Conservation (phyloP, 2,113 vertebrate species). For the Archocentrus centrarchus region DNA sequence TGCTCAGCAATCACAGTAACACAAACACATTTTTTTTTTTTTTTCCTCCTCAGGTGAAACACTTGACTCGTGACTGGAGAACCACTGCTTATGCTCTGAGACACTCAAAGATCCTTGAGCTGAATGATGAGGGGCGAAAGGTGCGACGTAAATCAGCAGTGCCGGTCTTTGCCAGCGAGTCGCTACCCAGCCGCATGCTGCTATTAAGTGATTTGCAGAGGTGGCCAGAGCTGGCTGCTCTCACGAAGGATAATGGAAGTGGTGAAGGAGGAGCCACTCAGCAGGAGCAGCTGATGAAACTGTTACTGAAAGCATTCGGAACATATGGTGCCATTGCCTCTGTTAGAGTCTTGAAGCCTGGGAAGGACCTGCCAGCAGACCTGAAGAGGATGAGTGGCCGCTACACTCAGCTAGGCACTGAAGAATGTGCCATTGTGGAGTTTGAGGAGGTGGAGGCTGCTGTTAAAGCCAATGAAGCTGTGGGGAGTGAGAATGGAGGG, state of each 20-base stretch:
- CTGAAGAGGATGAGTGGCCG: constrained; percentile 90
- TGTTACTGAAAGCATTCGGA: constrained; percentile 93
- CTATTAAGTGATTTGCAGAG: constrained; percentile 89
- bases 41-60: constrained; percentile 87
- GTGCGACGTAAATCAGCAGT: constrained; percentile 89
- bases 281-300: constrained; percentile 93
- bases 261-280: constrained; percentile 71
- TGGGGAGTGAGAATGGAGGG: constrained; percentile 76
- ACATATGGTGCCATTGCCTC: constrained; percentile 90
- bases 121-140: constrained; percentile 92
- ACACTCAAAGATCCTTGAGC: constrained; percentile 87
- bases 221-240: constrained; percentile 82
- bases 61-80: constrained; percentile 96
- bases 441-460: constrained; percentile 97
- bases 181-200: constrained; percentile 93
- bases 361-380: constrained; percentile 91
- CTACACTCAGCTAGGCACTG: constrained; percentile 88
- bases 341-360: constrained; percentile 91
- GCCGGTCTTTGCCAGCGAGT: constrained; percentile 93
- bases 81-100: constrained; percentile 92
- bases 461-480: constrained; percentile 88
- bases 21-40: background rate
- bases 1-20: constrained; percentile 27
- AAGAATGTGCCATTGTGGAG: constrained; percentile 94
- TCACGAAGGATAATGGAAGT: constrained; percentile 74